Evolutionary conservation across 2,888 invertebrate genomes (phyloP), one percentile per base, ranked within the genome.

Genomic region (Dromius quadrimaculatus): DNA sequence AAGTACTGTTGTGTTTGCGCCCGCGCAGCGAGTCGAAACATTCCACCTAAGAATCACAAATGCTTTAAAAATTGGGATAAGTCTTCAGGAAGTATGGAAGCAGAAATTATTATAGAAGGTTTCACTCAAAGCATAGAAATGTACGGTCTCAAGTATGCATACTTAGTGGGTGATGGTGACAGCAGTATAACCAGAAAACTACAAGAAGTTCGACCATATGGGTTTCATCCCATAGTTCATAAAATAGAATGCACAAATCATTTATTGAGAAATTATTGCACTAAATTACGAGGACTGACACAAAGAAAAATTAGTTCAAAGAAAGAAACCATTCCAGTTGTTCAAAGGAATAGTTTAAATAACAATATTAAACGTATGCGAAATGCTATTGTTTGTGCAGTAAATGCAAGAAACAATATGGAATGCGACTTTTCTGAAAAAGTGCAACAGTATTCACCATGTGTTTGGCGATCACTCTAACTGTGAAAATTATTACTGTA

Each of bases 1-100:
- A 23, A 68, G 71, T 71, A 71, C 17, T 71, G 71, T 50, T 50
- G 54, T 23, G 11, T 47, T 13, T 71, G 71, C 32, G 43, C 8
- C 36, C 13, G 47, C 13, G 71, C 64, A 20, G 36, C 19, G 17
- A 36, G 11, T n/a, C n/a, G 50, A 32, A 34, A 36, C 4, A 5
- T 28, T 17, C n/a, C 6, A n/a, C n/a, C n/a, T n/a, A n/a, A n/a
- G n/a, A n/a, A n/a, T n/a, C n/a, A n/a, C n/a, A n/a, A n/a, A n/a
- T n/a, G n/a, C n/a, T n/a, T n/a, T n/a, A n/a, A n/a, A n/a, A n/a
- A n/a, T n/a, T n/a, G n/a, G 28, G 20, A 47, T 1, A 41, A 41
- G 20, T 41, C 64, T 1, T 71, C 71, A 28, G 41, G 50, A 32
- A 38, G 50, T 9, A 64, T 71, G 64, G 71, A 71, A 38, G 32